phyloP scores from a whole-genome alignment of 1,140 invertebrate species.

The Leucophenga varia region DNA sequence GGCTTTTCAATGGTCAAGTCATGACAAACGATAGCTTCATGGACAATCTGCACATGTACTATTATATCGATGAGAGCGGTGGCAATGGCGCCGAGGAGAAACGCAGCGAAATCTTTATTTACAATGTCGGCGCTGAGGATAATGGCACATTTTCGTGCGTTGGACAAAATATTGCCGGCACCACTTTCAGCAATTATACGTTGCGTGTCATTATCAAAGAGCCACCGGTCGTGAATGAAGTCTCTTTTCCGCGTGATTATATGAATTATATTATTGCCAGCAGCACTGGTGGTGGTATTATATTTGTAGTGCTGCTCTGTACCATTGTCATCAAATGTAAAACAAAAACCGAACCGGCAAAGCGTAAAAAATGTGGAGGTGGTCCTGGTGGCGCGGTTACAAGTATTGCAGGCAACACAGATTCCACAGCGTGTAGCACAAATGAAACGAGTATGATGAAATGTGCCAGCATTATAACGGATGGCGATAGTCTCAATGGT shows the following conservation, averaged over 20 bases:
- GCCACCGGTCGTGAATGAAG: slow-evolving; percentile 66
- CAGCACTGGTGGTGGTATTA: slow-evolving; percentile 63
- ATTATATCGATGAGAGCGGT: slow-evolving; percentile 68
- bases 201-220: slow-evolving; percentile 72
- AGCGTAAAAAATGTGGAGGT: slow-evolving; percentile 58
- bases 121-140: slow-evolving; percentile 71
- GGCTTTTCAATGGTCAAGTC: slow-evolving; percentile 77
- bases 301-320: slow-evolving; percentile 64
- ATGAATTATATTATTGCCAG: slow-evolving; percentile 63
- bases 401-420: slow-evolving; percentile 35
- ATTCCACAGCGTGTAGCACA: slow-evolving; percentile 40
- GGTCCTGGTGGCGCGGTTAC: slow-evolving; percentile 23
- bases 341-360: slow-evolving; percentile 58
- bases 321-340: slow-evolving; percentile 66
- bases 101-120: slow-evolving; percentile 73
- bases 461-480: slow-evolving; percentile 48
- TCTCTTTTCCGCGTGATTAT: slow-evolving; percentile 68
- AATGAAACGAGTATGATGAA: slow-evolving; percentile 51
- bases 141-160: slow-evolving; percentile 81
- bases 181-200: slow-evolving; percentile 73
- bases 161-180: slow-evolving; percentile 80
- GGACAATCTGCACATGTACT: slow-evolving; percentile 66
- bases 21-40: slow-evolving; percentile 70
- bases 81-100: slow-evolving; percentile 67
- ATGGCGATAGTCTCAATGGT: slow-evolving; percentile 41